Base-by-base conservation (phyloP, 2,888 invertebrate species). In the Dynastes tityus region DNA sequence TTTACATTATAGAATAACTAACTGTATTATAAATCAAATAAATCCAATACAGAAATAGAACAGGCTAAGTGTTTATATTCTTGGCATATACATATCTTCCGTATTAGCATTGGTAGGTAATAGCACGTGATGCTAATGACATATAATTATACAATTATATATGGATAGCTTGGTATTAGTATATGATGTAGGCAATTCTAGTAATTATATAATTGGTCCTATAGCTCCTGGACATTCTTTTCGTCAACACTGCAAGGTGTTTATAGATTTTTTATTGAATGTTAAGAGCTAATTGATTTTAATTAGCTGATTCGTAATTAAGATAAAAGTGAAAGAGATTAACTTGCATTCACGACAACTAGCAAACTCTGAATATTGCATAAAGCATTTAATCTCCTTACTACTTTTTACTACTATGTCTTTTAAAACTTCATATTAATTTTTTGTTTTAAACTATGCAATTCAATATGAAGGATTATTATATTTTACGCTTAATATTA, bases 121-220 rank as follows among this genome's bases (percentile, higher is more conserved):
- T 55, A 65, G 40, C 40, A 40, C 65, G 40, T 65, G 40, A 65
- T 65, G n/a, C n/a, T 65, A 65, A 40, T 65, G n/a, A n/a, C 16
- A 65, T 65, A 65, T 65, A 65, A 65, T 65, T 65, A 65, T 40
- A 40, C 16, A n/a, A 65, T 65, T 65, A 65, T 65, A 40, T 9
- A 16, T 8, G 16, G 65, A 65, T 16, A 65, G 65, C 11, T 65
- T 37, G 37, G 65, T 16, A 16, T 55, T 16, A 55, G 13, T 55
- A 16, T 3, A 6, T 6, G 22, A 55, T 13, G 55, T 55, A n/a
- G n/a, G 16, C 55, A 55, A 22, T 55, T 55, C 55, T 55, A 55
- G 22, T 55, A 16, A 55, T n/a, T n/a, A 55, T 55, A n/a, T 55
- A 55, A 55, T 55, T 2, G 22, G 6, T 22, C 6, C 22, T 55